Base-by-base conservation (phyloP, 1,140 invertebrate genomes). In the Pentalonia nigronervosa region DNA sequence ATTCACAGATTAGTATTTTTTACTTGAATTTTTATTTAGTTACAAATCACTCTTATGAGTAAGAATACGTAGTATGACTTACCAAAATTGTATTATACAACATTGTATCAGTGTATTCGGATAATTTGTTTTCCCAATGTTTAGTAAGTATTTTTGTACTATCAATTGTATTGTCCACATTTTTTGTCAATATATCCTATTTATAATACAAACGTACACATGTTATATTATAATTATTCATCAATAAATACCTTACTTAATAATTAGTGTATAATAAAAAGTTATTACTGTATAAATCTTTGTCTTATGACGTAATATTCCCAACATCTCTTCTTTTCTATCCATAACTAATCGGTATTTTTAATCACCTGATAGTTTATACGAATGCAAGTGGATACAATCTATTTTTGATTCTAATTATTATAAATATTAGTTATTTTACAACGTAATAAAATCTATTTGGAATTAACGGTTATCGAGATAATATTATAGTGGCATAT, bases 1-100 rank as follows among this genome's bases (percentile, higher is more conserved):
- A n/a, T n/a, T n/a, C 60, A 34, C n/a, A 76, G 60, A 76, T 76
- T n/a, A n/a, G 60, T 76, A n/a, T 67, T 67, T 76, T 76, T 76
- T 76, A n/a, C 60, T 76, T 76, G n/a, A n/a, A 7, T 76, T n/a
- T n/a, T 17, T n/a, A 76, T n/a, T 2, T 67, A 67, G 4, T n/a
- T 67, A n/a, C 6, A n/a, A 67, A 67, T n/a, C n/a, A n/a, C 6
- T 76, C 6, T 6, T 76, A 76, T n/a, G 7, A 76, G 30, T n/a
- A 76, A 76, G 3, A n/a, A 76, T 76, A 17, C 6, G n/a, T 23
- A 34, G 14, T n/a, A 76, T n/a, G 1, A 84, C 23, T 41, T 45
- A 23, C 83, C 83, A 45, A 41, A 25, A 41, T 41, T 84, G 0
- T 1, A 23, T 41, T 45, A 25, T 84, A 20, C 34, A 84, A 41